Evolutionary conservation across 2,797 vertebrate species (phyloP), one percentile per base, ranked within the genome.

Genomic region (Halcyon badia): DNA sequence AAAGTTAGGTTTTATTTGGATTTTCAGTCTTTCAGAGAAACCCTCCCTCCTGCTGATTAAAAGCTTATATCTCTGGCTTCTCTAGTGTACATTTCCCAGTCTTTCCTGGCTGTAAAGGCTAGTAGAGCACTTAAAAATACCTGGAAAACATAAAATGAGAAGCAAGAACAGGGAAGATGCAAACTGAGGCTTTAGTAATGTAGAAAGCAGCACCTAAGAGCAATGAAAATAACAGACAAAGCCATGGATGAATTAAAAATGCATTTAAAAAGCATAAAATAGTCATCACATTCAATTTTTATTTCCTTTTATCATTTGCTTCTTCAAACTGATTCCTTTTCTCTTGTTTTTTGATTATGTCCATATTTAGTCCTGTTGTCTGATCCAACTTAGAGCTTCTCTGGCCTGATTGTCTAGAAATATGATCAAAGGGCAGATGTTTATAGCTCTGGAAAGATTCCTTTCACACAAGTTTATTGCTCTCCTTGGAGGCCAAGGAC

Each of bases 381-480:
- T 37, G 24, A 22, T 89, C 62, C 81, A 83, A 39, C 79, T 97
- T 90, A 57, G 2, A 95, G 56, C 37, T 93, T 94, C 83, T 94
- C 81, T 86, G 73, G 62, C 44, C 85, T 91, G 48, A 76, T 89
- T 93, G 58, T 95, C 85, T 83, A 76, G 72, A 95, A 95, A 62
- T 73, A 93, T 41, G 76, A 97, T 96, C 39, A 94, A 97, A 97
- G 64, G 89, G 37, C 46, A 94, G 39, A 86, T 86, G 92, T 95
- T 88, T 97, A 88, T 83, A 91, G 94, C 94, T 95, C 82, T 68
- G 78, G 57, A 89, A 97, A 82, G 85, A 97, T 98, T 97, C 62
- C 72, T 95, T 98, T 97, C 94, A 89, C 89, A 82, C 52, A 93
- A 89, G 89, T 94, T 88, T 93, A 76, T 90, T 31, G 12, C 84